Evolutionary conservation across 1,140 invertebrate species (phyloP), one percentile per base, ranked within the genome.

Genomic region (Antheraea mylitta): DNA sequence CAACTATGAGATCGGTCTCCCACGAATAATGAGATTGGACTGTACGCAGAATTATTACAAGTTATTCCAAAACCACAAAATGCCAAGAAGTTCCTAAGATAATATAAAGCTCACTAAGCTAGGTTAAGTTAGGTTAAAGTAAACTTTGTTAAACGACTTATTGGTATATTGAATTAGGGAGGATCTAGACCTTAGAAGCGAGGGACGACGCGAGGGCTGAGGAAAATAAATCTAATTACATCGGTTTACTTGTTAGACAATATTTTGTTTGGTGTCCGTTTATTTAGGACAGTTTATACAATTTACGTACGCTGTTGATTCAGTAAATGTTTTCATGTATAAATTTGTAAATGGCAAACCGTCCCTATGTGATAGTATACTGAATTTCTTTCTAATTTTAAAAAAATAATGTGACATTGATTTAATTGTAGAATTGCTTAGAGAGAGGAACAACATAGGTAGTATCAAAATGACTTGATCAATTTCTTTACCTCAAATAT

Each of bases 101-200:
- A n/a, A 53, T 6, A 0, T 13, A 53, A 53, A 53, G 16, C 45
- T 13, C 0, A 53, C 45, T 42, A 42, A 42, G 38, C 11, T 53
- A 53, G 45, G 13, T 53, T 53, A 16, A 53, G 45, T 53, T 16
- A 16, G 16, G 9, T 53, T 53, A 16, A 53, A 53, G 45, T 53
- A 53, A 53, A 53, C 16, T 53, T 53, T 53, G 45, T 53, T 53
- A 53, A 53, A 53, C 45, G 45, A 13, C 16, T 53, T 53, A 53
- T 53, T 53, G 45, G 11, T 53, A 53, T 53, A 53, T 53, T 53
- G 11, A 53, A 53, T 53, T 53, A 53, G 6, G 45, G 16, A 13
- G 45, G 45, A 53, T 53, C 45, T 53, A 53, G 45, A 53, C 45
- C 45, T 53, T 53, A 53, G 45, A 5, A 53, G 45, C 45, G 45